Base-by-base conservation (phyloP, 2,797 vertebrate species). In the Arnoldichthys spilopterus region DNA sequence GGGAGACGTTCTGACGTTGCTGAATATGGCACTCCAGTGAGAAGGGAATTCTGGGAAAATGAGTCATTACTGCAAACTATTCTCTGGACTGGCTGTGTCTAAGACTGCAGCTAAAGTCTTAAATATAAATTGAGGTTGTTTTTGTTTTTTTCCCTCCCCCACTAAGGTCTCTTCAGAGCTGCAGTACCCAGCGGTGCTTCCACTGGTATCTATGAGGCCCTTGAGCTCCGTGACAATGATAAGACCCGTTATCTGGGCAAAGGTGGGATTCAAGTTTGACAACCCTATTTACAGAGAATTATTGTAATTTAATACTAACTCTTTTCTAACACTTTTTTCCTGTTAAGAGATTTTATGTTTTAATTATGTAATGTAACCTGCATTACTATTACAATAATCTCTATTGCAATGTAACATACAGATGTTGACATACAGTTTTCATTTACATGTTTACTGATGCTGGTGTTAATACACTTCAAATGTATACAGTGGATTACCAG, bases 101-200 rank as follows among this genome's bases (percentile, higher is more conserved):
- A 70, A 47, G 49, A 13, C 24, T 49, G 24, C 5, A 61, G 8
- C 8, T 11, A 62, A 20, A 16, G 30, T n/a, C 20, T 16, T 18
- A 62, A 62, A 34, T 63, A 7, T 37, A 13, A 47, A 20, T 51
- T 74, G 4, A 22, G 6, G 9, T 74, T 1, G 24, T 2, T 11
- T 22, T 26, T 15, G 34, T 20, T 72, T 1, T 59, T 51, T 40
- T 53, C 24, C 15, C 28, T 6, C 30, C 37, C 20, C 88, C 61
- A 1, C 76, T n/a, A 78, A 96, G 98, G 98, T 91, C 94, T 97
- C 32, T 99, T 98, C 91, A 95, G 98, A 92, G 98, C 98, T 20
- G 97, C 97, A n/a, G 98, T 99, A 74, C 98, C 98, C 88, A 99
- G 98, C 0, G 98, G 98, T 6, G 98, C 98, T 66, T 99, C 98